Conservation (phyloP, 2,797 vertebrate species). For the Prionace glauca region DNA sequence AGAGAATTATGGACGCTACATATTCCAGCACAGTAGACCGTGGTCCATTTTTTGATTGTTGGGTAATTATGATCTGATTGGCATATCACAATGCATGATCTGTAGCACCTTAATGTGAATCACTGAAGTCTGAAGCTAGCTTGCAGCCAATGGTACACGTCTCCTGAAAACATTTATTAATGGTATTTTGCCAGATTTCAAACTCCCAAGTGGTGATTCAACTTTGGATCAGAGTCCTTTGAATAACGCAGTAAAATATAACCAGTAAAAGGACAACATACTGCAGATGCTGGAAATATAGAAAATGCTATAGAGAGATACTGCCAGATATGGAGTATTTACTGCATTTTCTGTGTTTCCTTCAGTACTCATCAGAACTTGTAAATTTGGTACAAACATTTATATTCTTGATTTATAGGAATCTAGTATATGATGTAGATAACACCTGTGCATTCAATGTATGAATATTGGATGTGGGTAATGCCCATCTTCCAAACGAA, state of each 20-base stretch:
- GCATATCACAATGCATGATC: neutral
- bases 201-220: neutral
- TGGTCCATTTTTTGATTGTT: neutral
- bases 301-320: neutral
- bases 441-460: neutral
- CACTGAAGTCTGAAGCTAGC: neutral
- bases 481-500: neutral
- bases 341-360: neutral
- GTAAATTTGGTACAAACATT: neutral
- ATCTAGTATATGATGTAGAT: neutral
- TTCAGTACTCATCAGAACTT: neutral
- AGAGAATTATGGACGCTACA: no score
- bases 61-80: neutral
- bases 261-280: neutral
- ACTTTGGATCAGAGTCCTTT: neutral
- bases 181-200: neutral
- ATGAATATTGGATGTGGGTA: neutral
- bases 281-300: neutral
- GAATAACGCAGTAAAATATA: neutral
- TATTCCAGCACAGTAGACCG: no score
- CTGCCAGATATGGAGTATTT: neutral
- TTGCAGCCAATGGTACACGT: neutral
- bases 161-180: neutral
- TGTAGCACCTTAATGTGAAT: neutral
- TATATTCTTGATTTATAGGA: neutral